Evolutionary conservation across 2,113 vertebrate species (phyloP).

Genomic region (Trinectes maculatus): DNA sequence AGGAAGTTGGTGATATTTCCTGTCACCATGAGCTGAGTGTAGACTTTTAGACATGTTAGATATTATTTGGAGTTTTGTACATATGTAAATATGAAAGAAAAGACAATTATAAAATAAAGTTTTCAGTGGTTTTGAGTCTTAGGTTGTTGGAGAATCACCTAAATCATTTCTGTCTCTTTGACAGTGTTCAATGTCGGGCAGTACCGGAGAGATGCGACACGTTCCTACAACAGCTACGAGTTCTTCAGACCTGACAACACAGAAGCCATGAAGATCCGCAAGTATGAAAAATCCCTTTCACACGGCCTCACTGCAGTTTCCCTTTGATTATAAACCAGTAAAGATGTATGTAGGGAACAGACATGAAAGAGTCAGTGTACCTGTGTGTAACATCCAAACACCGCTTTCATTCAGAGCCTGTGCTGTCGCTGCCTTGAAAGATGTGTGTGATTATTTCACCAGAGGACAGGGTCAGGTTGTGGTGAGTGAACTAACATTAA

Average conservation of each 20-base stretch:
- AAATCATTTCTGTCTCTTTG: background rate
- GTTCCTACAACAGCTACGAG: constrained; percentile 87
- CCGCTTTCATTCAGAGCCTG: too few species aligned
- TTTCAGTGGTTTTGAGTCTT: too few species aligned
- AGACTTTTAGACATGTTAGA: too few species aligned
- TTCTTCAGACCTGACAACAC: constrained; percentile 89
- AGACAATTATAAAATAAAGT: too few species aligned
- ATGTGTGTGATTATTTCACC: constrained; percentile 86
- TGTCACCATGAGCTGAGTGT: too few species aligned
- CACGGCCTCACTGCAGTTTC: fast-evolving
- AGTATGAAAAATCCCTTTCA: constrained; percentile 70
- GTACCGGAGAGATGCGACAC: constrained; percentile 88
- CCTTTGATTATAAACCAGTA: background rate
- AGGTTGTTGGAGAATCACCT: too few species aligned
- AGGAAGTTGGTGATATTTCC: too few species aligned
- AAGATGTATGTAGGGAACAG: background rate
- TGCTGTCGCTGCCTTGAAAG: constrained; percentile 85
- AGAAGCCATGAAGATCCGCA: constrained; percentile 89
- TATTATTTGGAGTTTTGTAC: too few species aligned
- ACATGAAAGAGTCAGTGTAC: background rate
- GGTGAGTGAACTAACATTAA: constrained; percentile 75
- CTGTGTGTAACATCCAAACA: background rate
- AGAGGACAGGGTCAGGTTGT: constrained; percentile 85
- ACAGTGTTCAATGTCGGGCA: constrained; percentile 92
- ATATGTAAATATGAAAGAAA: too few species aligned